phyloP scores from a whole-genome alignment of 2,113 vertebrate species.

The Takifugu bimaculatus region DNA sequence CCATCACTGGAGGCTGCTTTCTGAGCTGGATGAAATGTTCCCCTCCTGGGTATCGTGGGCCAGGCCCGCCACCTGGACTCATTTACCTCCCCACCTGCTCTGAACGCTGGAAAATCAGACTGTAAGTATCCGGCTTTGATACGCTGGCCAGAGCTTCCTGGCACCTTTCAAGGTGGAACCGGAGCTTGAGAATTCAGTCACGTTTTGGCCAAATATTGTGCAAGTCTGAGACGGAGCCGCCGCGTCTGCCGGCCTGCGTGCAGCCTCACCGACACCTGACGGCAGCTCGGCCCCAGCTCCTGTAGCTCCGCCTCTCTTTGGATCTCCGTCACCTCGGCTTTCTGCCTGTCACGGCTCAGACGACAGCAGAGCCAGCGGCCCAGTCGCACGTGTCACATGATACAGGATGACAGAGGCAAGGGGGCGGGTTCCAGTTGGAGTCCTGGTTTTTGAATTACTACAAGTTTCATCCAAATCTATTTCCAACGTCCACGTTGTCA shows the following conservation, averaged over 20 bases:
- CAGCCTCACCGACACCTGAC: slow-evolving; percentile 22
- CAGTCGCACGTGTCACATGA: no score
- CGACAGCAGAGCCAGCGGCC: no score
- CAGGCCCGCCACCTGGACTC: slow-evolving; percentile 43
- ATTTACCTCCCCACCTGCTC: slow-evolving; percentile 39
- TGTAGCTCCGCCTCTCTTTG: not conserved
- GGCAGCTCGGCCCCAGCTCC: not conserved
- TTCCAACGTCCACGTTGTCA: no score
- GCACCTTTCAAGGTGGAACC: slow-evolving; percentile 13
- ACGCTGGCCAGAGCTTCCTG: not conserved
- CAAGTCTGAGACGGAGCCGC: slow-evolving; percentile 11
- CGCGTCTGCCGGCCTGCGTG: not conserved
- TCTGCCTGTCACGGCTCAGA: no score
- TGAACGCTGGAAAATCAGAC: slow-evolving; percentile 26
- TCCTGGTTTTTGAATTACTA: no score
- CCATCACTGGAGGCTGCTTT: slow-evolving; percentile 24
- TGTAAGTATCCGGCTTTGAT: slow-evolving; percentile 14
- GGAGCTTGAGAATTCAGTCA: slow-evolving; percentile 8
- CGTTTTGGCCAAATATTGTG: slow-evolving; percentile 1
- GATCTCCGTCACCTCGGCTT: not conserved
- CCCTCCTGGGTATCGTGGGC: slow-evolving; percentile 24
- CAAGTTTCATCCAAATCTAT: no score
- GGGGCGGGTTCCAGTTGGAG: no score
- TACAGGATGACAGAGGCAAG: no score
- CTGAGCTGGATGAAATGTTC: slow-evolving; percentile 26